Base-by-base conservation (phyloP, 1,140 invertebrate species). In the Drosophila kikkawai region DNA sequence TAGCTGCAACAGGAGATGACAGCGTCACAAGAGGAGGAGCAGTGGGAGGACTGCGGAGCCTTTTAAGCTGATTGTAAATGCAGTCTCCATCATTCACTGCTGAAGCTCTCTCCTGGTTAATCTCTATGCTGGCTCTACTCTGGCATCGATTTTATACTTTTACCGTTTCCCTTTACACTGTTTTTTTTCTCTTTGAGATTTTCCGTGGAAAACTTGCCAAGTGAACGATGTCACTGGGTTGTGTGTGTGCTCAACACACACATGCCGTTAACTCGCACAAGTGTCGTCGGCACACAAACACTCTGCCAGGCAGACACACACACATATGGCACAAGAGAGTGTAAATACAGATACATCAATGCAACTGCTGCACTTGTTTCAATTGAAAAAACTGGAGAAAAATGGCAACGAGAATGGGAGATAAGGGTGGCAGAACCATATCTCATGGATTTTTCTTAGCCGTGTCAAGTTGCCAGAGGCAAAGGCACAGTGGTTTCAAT, bases 141-240 rank as follows among this genome's bases (percentile, higher is more conserved):
- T 48, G 34, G 32, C 76, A 80, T 83, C 71, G 83, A 86, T 86
- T 88, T 80, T 88, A 47, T 82, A 65, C 51, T 67, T 75, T 61
- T 64, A 19, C 48, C 19, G 41, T 42, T 41, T 44, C 34, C 1
- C 6, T 7, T n/a, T 19, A 4, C 12, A 0, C 19, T 19, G 19
- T 42, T 65, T 51, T 50, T 50, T n/a, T 12, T 1, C 26, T 19
- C 26, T 48, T 65, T 61, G 36, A 15, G 59, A 65, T 73, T 69
- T 78, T 60, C 32, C 56, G 73, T 58, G 79, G 58, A 83, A 86
- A 79, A 64, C 83, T 76, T 76, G 70, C 48, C 64, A 79, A 66
- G 55, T 63, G 82, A 74, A 47, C 56, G 67, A 15, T 73, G 61
- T 71, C 79, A 67, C 50, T 75, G 65, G 50, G 63, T 65, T 75